Evolutionary conservation across 2,113 vertebrate genomes (phyloP).

Genomic region (Apistogramma diplotaenia): DNA sequence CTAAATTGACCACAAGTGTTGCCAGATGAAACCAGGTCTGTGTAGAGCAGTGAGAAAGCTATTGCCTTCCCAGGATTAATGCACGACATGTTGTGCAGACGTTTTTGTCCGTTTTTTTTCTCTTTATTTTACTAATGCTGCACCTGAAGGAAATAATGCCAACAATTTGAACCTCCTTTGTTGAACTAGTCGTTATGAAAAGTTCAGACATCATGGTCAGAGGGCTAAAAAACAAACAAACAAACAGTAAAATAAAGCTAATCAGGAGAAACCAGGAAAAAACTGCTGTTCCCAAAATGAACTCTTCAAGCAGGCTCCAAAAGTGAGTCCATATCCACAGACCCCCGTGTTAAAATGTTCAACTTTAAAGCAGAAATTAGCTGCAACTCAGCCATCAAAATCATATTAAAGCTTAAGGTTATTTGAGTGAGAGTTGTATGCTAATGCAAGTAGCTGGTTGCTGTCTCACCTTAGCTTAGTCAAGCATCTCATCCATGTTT

Average conservation of each 20-base stretch:
- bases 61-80: neutral
- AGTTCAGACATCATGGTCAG: neutral
- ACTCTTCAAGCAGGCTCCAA: neutral
- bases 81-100: fast-evolving
- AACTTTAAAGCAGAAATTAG: neutral
- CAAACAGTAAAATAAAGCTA: too few species aligned
- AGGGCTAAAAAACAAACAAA: neutral
- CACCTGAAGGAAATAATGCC: neutral
- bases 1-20: neutral
- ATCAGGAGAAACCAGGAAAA: too few species aligned
- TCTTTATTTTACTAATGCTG: neutral
- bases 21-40: neutral
- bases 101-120: too few species aligned
- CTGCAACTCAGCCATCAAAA: neutral
- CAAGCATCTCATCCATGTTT: fast-evolving
- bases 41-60: neutral
- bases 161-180: neutral
- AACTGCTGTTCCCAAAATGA: neutral
- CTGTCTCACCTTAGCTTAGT: fast-evolving
- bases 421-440: neutral
- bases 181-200: too few species aligned
- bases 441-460: neutral
- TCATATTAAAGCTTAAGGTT: neutral
- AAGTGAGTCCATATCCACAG: neutral
- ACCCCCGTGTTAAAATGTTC: neutral